These are phyloP conservation scores for Zoroaster sp. DNA, from an alignment of 53 echinoderm and acorn worm species.

Conservation along the genomic window DNA sequence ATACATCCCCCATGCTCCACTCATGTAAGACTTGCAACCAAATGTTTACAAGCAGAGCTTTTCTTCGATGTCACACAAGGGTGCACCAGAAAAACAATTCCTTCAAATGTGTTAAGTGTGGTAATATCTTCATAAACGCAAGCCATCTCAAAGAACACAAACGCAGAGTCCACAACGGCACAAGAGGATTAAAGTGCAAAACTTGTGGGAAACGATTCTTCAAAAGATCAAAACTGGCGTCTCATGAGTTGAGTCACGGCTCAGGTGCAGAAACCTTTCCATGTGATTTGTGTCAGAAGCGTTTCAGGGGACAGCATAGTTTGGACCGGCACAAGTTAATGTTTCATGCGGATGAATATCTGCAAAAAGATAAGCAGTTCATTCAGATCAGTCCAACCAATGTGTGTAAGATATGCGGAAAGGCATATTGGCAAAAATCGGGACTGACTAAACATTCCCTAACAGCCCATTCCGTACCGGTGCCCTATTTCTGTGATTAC, in stretches of 20 bases:
- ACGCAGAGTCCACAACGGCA: neutral
- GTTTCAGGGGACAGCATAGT: neutral
- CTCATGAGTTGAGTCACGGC: neutral
- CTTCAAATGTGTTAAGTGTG: neutral
- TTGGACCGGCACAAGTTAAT: neutral
- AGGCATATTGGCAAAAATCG: neutral
- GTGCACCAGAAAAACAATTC: neutral
- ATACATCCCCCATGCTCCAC: neutral
- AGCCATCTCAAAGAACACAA: neutral
- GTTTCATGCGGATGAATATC: neutral
- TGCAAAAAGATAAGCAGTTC: neutral
- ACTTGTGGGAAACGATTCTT: neutral
- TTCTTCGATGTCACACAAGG: neutral
- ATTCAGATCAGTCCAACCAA: neutral
- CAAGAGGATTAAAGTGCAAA: slow-evolving; percentile 1
- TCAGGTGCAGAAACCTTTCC: neutral
- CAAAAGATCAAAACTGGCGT: neutral
- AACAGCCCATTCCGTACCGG: neutral
- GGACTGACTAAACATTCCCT: neutral
- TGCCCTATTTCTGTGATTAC: neutral
- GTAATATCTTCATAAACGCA: neutral
- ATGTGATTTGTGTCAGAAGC: slow-evolving; percentile 5
- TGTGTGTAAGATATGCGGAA: neutral
- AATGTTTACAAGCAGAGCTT: neutral
- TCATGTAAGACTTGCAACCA: neutral